Conservation (phyloP, 2,888 invertebrate genomes). For the Cancer borealis region DNA sequence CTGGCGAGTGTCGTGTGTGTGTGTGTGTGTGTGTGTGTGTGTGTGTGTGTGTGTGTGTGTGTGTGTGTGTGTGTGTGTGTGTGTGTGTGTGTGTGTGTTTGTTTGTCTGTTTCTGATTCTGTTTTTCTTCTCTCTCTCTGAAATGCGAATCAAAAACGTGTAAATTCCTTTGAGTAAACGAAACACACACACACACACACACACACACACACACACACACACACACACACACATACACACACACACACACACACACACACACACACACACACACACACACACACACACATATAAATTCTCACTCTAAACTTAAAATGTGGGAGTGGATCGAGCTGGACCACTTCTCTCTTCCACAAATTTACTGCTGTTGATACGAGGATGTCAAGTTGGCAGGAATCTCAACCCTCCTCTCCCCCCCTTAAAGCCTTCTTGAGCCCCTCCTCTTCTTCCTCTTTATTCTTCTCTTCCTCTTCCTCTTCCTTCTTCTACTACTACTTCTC, state of each 20-base stretch:
- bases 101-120: not conserved
- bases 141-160: too few relatives aligned
- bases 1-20: not conserved
- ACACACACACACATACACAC: constrained; percentile 47
- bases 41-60: constrained; percentile 39
- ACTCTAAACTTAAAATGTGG: not conserved
- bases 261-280: constrained; percentile 34
- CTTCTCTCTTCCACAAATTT: constrained; percentile 7
- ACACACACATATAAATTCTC: not conserved
- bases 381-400: constrained; percentile 23
- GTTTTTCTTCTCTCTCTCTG: not conserved
- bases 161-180: not conserved
- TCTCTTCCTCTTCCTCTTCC: not conserved
- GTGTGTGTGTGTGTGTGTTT: constrained; percentile 15
- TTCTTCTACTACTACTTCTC: not conserved
- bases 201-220: constrained; percentile 21
- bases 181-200: not conserved
- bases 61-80: constrained; percentile 38
- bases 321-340: not conserved
- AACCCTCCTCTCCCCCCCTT: not conserved
- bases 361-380: constrained; percentile 25
- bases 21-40: constrained; percentile 34
- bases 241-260: constrained; percentile 36
- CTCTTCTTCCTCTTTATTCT: not conserved
- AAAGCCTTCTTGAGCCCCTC: not conserved